These are phyloP conservation scores for Etia nguti DNA, from an alignment of 2,113 vertebrate genomes.

Conservation along the genomic window DNA sequence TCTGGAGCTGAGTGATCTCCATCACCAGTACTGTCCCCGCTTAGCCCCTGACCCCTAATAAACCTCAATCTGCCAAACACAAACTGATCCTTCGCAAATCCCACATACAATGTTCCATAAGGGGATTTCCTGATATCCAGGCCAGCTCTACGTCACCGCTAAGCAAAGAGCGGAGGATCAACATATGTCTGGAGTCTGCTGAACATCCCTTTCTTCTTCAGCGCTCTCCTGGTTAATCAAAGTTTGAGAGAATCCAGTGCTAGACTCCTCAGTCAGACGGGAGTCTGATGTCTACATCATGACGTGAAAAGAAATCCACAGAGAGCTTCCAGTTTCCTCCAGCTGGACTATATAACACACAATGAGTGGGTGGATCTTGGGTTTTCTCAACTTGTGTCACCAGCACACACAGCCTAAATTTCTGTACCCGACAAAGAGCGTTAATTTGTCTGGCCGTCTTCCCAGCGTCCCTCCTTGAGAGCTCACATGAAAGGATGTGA, in stretches of 20 bases:
- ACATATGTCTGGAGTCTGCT: conserved; percentile 7
- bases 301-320: background rate
- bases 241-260: background rate
- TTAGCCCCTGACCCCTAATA: background rate
- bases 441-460: conserved; percentile 29
- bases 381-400: conserved; percentile 16
- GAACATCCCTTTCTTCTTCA: background rate
- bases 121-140: conserved; percentile 47
- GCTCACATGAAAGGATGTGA: conserved; percentile 10
- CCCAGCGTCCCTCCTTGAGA: background rate
- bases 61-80: background rate
- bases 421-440: background rate
- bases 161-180: conserved; percentile 1
- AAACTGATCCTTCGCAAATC: conserved; percentile 16
- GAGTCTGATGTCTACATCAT: background rate
- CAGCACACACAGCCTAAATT: background rate
- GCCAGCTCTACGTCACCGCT: background rate
- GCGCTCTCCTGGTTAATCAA: conserved; percentile 6
- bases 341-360: background rate
- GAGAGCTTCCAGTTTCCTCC: background rate
- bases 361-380: background rate
- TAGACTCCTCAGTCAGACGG: background rate
- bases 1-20: background rate
- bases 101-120: conserved; percentile 21
- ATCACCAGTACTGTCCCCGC: conserved; percentile 1